Evolutionary conservation across 1,140 invertebrate genomes (phyloP), one percentile per base, ranked within the genome.

Genomic region (Cotesia vestalis): DNA sequence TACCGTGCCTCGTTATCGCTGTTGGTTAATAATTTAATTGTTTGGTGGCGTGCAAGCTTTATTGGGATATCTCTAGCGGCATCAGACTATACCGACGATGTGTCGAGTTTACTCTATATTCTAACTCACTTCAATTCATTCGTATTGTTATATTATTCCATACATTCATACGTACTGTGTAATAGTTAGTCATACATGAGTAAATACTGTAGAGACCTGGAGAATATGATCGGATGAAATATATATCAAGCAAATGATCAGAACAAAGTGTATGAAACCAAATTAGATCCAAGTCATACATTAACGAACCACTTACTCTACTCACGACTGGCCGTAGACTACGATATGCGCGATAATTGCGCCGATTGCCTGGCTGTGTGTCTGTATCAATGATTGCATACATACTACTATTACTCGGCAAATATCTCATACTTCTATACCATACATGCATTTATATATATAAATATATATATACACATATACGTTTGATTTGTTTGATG

Each of bases 11-110:
- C 80, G 83, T 86, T 85, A 85, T 85, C 84, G 84, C 78, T 78
- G 76, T 74, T 75, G 80, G 80, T 86, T 85, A 85, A 86, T 86
- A 86, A 85, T 86, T 85, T 86, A 86, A 86, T 86, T 86, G 84
- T 85, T 85, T 81, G 75, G 78, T 85, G 77, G 82, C 83, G 84
- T 85, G 75, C 74, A 72, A 66, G 78, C 75, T 80, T 83, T 82
- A 84, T 84, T 84, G 79, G 80, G 74, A 79, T 85, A 85, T 86
- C 84, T 86, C 74, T 76, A 76, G 76, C 76, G 81, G 77, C 78
- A 84, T 86, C 84, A 64, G 68, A 75, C 73, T 64, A 27, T 27
- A 60, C 61, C 71, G 64, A 72, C 67, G 57, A 69, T 71, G 71
- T 72, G 60, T 57, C 64, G 69, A 63, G 69, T 20, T 62, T 62